These are phyloP conservation scores for Pelecanus crispus DNA, from an alignment of 2,113 vertebrate species.

Conservation along the genomic window DNA sequence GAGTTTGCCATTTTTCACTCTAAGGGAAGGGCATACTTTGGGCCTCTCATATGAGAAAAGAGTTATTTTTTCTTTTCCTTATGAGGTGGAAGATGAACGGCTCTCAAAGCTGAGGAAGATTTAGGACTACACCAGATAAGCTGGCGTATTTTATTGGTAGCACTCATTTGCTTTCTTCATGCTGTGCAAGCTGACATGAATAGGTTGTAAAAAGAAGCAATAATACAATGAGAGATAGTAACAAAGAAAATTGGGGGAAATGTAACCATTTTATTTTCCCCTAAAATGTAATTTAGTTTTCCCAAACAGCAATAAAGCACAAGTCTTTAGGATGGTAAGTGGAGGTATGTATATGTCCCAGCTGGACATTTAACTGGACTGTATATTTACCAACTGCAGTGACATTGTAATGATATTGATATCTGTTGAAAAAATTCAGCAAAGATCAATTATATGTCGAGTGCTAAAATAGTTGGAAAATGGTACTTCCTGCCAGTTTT, in stretches of 20 bases:
- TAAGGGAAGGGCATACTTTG: neutral
- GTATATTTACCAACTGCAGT: neutral
- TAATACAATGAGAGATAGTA: neutral
- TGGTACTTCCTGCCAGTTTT: neutral
- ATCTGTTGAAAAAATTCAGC: neutral
- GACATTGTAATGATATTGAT: neutral
- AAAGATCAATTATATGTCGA: neutral
- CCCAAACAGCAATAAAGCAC: neutral
- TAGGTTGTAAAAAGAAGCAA: neutral
- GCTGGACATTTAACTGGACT: neutral
- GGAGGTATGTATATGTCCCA: neutral
- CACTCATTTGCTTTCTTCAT: conserved; percentile 9
- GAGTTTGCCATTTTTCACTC: neutral
- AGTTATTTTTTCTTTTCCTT: neutral
- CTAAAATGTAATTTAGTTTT: conserved; percentile 3
- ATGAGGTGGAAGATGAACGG: neutral
- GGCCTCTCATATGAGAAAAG: neutral
- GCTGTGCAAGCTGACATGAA: neutral
- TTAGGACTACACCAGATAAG: neutral
- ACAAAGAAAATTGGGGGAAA: neutral
- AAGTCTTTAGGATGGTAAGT: neutral
- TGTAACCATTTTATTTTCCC: neutral
- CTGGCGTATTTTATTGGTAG: neutral
- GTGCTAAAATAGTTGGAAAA: neutral
- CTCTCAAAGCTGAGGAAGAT: neutral